Evolutionary conservation across 2,888 invertebrate species (phyloP), one percentile per base, ranked within the genome.

Genomic region (Dexiosoma caninum): DNA sequence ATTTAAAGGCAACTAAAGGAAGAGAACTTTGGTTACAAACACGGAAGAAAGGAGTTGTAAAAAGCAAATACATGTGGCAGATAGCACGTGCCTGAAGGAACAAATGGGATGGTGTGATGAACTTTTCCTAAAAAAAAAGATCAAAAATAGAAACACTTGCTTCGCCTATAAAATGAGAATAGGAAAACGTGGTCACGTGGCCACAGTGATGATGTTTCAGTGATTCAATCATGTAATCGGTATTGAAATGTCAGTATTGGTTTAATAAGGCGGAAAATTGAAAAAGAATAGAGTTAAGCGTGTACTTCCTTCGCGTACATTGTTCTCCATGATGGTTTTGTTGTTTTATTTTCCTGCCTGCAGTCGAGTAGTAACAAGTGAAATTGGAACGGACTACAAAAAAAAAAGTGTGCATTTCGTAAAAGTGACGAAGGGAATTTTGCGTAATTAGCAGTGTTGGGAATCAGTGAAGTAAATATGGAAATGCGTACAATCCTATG

Each of bases 201-300:
- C 81, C 81, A 77, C 67, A 77, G 72, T 64, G 77, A 42, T 72
- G 77, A 81, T 81, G 69, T 67, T 77, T 69, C 69, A 59, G 72
- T 74, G 81, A 77, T 81, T 81, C 72, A 77, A 81, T 81, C 81
- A 81, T 81, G 81, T 81, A 81, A 77, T 69, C 81, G 72, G 77
- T 64, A 81, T 77, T 77, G 77, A 81, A 74, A 81, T 74, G 81
- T 81, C 81, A 77, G 72, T 81, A 81, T 74, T 74, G 72, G 72
- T 77, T 84, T 88, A 89, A 89, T 89, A 88, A 88, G 87, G 89
- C 89, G 86, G 87, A 88, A 89, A 89, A 89, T 89, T 88, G 87
- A 88, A 81, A 64, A 16, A 59, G 77, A 64, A 57, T 59, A 27
- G 59, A 51, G 59, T 51, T 6, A n/a, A 37, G 21, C 40, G 30